These are phyloP conservation scores for Vandiemenella viatica DNA, from an alignment of 2,888 invertebrate genomes.

Conservation along the genomic window DNA sequence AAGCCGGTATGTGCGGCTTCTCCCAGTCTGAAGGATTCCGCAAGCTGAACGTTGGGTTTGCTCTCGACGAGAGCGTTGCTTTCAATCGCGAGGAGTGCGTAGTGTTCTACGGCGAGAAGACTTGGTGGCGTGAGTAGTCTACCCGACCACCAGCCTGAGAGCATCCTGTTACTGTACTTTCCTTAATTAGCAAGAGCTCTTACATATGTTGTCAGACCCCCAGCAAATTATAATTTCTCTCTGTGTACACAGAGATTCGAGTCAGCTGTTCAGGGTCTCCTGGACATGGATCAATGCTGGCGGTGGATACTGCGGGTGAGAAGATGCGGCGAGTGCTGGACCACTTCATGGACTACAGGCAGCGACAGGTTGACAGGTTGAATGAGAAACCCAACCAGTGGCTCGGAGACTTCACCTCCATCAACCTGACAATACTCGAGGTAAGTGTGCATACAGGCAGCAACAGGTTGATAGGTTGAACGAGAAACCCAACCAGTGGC, in stretches of 20 bases:
- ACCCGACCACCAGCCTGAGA: no score
- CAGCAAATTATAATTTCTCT: no score
- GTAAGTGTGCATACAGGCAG: no score
- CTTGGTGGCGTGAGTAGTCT: constrained; percentile 52
- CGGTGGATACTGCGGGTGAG: constrained; percentile 54
- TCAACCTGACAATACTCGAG: constrained; percentile 63
- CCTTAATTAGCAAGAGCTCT: no score
- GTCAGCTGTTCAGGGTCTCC: constrained; percentile 52
- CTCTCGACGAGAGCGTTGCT: constrained; percentile 57
- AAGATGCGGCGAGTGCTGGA: constrained; percentile 45
- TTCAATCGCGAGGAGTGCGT: constrained; percentile 27
- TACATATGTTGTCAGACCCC: no score
- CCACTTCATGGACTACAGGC: constrained; percentile 48
- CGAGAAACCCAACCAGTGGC: constrained; percentile 31
- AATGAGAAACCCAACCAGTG: constrained; percentile 31
- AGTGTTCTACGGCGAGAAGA: constrained; percentile 47
- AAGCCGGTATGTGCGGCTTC: constrained; percentile 52
- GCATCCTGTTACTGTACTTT: no score
- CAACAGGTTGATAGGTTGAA: no score
- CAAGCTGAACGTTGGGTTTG: constrained; percentile 58
- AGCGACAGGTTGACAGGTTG: constrained; percentile 39
- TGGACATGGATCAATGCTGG: constrained; percentile 62
- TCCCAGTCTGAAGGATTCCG: constrained; percentile 48
- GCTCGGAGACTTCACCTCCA: constrained; percentile 60
- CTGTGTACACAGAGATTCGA: constrained; percentile 36